Evolutionary conservation across 1,140 invertebrate genomes (phyloP).

Genomic region (Mamestra configurata): DNA sequence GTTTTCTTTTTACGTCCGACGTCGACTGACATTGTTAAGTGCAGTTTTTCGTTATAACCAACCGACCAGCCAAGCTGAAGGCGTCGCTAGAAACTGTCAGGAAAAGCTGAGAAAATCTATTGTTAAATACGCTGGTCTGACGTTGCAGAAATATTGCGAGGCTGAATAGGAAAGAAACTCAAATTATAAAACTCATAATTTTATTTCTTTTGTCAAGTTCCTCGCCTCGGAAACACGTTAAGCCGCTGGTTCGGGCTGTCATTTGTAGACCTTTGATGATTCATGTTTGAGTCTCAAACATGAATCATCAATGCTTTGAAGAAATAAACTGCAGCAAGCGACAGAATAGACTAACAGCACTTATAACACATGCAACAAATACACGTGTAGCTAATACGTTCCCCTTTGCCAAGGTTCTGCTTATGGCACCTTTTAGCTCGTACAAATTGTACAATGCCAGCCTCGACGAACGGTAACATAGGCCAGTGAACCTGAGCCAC

Average conservation of each 20-base stretch:
- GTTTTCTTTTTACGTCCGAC: not conserved
- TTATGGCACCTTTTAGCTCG: slow-evolving; percentile 23
- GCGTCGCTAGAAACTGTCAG: not conserved
- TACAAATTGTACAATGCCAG: not conserved
- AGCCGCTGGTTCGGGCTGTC: no score
- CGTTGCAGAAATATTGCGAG: not conserved
- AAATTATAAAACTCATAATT: not conserved
- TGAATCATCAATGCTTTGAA: no score
- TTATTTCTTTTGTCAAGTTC: not conserved
- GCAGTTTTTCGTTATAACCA: not conserved
- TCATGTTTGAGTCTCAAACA: no score
- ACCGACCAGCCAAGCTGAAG: not conserved
- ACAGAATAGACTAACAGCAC: not conserved
- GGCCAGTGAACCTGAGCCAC: not conserved
- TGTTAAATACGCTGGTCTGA: not conserved
- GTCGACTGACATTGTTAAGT: not conserved
- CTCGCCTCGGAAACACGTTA: no score
- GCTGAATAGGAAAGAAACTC: not conserved
- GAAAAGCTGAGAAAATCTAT: slow-evolving; percentile 6
- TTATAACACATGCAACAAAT: slow-evolving; percentile 9
- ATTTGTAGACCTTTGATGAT: no score
- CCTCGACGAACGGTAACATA: not conserved
- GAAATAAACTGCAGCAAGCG: no score
- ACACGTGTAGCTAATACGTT: slow-evolving; percentile 9
- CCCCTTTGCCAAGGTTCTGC: not conserved